These are phyloP conservation scores for Apodemus speciosus DNA, from an alignment of 2,113 vertebrate species.

Conservation along the genomic window DNA sequence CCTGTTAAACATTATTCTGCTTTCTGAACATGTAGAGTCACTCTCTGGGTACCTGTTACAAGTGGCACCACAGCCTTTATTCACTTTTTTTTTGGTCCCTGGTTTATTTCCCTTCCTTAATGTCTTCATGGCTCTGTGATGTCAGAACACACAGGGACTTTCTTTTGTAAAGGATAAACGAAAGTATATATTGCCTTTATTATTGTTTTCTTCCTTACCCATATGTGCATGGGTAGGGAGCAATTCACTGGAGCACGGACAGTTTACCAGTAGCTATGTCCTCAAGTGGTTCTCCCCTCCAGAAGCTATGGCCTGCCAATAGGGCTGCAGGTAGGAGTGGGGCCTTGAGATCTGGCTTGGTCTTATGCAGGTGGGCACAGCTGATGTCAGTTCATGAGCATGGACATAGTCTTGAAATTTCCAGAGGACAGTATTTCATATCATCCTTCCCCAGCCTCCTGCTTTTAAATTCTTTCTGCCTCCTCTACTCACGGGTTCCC, in stretches of 20 bases:
- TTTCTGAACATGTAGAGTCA: background rate
- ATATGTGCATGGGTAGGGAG: background rate
- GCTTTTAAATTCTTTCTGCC: background rate
- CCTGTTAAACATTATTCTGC: background rate
- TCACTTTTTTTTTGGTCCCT: background rate
- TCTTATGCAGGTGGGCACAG: background rate
- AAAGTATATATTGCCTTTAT: background rate
- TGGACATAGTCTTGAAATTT: background rate
- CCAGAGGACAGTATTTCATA: background rate
- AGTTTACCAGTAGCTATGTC: background rate
- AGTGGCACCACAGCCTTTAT: background rate
- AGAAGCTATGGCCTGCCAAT: background rate
- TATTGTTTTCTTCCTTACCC: background rate
- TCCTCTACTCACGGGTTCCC: background rate
- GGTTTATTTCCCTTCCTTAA: background rate
- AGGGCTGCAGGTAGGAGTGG: background rate
- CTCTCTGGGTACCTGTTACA: background rate
- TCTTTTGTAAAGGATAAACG: background rate
- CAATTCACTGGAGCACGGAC: background rate
- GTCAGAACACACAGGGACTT: background rate
- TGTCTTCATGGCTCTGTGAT: background rate
- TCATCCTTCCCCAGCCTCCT: background rate
- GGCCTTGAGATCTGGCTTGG: background rate
- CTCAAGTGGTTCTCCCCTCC: background rate
- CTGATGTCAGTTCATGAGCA: background rate